phyloP scores from a whole-genome alignment of 2,888 invertebrate genomes.

The Andrena haemorrhoa region DNA sequence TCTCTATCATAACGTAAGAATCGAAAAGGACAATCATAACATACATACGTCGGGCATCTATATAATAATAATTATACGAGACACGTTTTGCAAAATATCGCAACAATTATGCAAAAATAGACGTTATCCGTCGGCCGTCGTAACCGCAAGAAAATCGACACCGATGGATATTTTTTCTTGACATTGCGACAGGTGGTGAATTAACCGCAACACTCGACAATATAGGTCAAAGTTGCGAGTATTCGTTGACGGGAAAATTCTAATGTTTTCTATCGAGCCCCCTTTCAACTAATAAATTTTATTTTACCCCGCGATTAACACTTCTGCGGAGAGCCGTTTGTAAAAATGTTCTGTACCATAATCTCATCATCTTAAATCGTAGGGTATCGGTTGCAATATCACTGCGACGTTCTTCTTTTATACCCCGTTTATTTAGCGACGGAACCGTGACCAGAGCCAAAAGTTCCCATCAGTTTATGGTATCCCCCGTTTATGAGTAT shows the following conservation, averaged over 20 bases:
- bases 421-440: constrained; percentile 34
- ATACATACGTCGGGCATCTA: constrained; percentile 73
- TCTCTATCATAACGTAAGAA: constrained; percentile 75
- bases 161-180: constrained; percentile 17
- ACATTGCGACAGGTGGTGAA: constrained; percentile 36
- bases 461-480: constrained; percentile 29
- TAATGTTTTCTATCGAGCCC: constrained; percentile 28
- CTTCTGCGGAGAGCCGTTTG: constrained; percentile 57
- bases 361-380: constrained; percentile 48
- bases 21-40: constrained; percentile 78
- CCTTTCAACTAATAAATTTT: constrained; percentile 29
- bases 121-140: constrained; percentile 75
- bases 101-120: constrained; percentile 86
- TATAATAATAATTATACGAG: constrained; percentile 73
- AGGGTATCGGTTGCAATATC: constrained; percentile 59
- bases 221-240: constrained; percentile 49
- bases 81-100: constrained; percentile 83
- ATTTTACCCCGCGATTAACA: constrained; percentile 33
- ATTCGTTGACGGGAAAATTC: constrained; percentile 48
- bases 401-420: constrained; percentile 52
- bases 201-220: constrained; percentile 55
- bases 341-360: constrained; percentile 60
- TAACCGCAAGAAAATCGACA: constrained; percentile 48
- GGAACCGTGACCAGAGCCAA: constrained; percentile 69
- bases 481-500: constrained; percentile 28